A percentile compares a stretch with the other conserved stretches of the same genome.
phyloP scores from a whole-genome alignment of 1,140 invertebrate species.

The Araneus ventricosus region DNA sequence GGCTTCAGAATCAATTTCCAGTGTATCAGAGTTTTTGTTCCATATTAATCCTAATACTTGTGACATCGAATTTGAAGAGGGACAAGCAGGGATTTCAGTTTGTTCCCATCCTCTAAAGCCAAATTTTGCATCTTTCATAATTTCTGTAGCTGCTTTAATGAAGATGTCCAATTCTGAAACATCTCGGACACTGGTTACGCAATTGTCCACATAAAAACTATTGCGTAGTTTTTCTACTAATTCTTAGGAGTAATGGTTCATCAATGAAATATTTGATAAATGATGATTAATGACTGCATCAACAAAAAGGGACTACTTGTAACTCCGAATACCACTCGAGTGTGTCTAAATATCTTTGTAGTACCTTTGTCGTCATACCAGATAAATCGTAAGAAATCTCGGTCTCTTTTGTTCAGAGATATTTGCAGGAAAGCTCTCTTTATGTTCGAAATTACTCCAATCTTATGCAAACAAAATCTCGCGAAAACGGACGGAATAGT shows the following conservation, averaged over 20 bases:
- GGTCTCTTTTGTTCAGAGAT: conserved; percentile 12
- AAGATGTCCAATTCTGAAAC: background rate
- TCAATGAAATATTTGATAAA: background rate
- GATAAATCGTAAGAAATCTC: conserved; percentile 43
- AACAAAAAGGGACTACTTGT: conserved; percentile 24
- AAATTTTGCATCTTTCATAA: conserved; percentile 25
- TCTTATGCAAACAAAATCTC: conserved; percentile 7
- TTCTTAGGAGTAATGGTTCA: conserved; percentile 11
- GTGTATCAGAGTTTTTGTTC: background rate
- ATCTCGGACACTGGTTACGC: background rate
- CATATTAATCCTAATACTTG: background rate
- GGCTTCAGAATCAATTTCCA: background rate
- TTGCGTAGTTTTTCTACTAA: background rate
- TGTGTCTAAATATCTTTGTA: background rate
- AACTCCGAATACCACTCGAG: conserved; percentile 39
- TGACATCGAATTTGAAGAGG: background rate
- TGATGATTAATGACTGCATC: conserved; percentile 8
- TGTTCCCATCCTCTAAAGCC: conserved; percentile 11
- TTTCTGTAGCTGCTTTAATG: background rate
- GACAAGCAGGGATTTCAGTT: background rate
- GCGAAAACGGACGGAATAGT: conserved; percentile 47
- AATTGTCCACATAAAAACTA: conserved; percentile 59
- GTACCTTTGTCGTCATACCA: conserved; percentile 5
- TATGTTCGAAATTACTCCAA: conserved; percentile 49
- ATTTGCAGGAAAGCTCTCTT: conserved; percentile 44